Percentiles rank a stretch among this genome's conserved stretches.
Conservation (phyloP, 2,888 invertebrate species). For the Chesias legatella region DNA sequence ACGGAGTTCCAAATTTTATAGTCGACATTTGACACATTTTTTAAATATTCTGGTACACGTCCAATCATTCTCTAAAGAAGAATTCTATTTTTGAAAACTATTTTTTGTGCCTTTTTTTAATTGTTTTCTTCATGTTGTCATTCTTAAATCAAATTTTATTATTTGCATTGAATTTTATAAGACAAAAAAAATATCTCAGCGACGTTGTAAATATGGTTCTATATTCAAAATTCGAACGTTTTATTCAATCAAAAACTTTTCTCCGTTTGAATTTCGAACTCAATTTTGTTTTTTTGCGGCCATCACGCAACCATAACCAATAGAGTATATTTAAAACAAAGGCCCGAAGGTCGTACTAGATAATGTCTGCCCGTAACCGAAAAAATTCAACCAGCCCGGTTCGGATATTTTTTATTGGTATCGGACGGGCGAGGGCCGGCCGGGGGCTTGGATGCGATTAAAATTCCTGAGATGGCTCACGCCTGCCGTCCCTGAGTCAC, state of each 20-base stretch:
- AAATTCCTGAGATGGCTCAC: conserved; percentile 76
- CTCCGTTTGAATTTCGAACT: conserved; percentile 9
- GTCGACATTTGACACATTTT: conserved; percentile 27
- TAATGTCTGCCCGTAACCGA: conserved; percentile 55
- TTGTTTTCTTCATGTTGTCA: too few species aligned
- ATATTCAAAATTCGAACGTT: conserved; percentile 9
- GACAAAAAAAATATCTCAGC: too few species aligned
- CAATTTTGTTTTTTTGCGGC: conserved; percentile 13
- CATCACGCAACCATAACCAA: conserved; percentile 24
- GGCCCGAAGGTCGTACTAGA: conserved; percentile 39
- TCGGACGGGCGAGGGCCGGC: conserved; percentile 48
- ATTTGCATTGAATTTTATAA: too few species aligned
- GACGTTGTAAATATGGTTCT: too few species aligned
- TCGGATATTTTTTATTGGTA: conserved; percentile 55
- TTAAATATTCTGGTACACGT: conserved; percentile 18
- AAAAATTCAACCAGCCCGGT: conserved; percentile 56
- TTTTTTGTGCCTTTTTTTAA: too few species aligned
- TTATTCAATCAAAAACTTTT: too few species aligned
- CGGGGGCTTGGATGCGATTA: conserved; percentile 73
- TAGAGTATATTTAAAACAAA: conserved; percentile 36
- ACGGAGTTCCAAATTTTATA: conserved; percentile 20
- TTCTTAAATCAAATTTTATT: too few species aligned
- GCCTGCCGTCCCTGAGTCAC: conserved; percentile 50
- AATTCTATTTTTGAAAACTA: too few species aligned
- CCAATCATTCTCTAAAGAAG: conserved; percentile 11